These are phyloP conservation scores for Synanthedon vespiformis DNA, from an alignment of 2,888 invertebrate species.

Conservation along the genomic window DNA sequence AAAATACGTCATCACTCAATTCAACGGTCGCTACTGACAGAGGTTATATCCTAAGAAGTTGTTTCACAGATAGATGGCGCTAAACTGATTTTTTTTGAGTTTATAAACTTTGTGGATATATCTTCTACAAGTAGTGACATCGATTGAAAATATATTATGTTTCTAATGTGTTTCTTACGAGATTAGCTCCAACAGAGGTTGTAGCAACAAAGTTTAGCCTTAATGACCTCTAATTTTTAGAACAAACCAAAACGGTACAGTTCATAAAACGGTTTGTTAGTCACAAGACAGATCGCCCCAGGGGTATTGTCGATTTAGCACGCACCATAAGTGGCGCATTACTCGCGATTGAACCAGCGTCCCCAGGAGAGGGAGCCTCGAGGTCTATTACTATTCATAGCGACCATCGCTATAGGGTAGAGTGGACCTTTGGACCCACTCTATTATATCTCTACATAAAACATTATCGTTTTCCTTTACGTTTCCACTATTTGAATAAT, in stretches of 20 bases:
- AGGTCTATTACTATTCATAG: conserved; percentile 65
- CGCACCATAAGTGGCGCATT: conserved; percentile 62
- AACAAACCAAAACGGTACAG: conserved; percentile 40
- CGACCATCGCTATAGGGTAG: conserved; percentile 31
- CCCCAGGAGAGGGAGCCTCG: conserved; percentile 11
- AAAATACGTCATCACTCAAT: no score
- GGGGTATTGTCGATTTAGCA: conserved; percentile 64
- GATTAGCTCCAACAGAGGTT: conserved; percentile 1
- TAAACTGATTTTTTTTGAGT: no score
- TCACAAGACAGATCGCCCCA: conserved; percentile 25
- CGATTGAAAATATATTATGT: no score
- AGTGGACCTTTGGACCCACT: conserved; percentile 20
- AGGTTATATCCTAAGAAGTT: no score
- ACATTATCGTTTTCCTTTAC: conserved; percentile 30
- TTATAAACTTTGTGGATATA: no score
- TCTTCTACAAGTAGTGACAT: not conserved
- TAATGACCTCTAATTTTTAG: conserved; percentile 30
- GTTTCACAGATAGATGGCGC: no score
- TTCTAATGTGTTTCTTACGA: no score
- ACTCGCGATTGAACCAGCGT: conserved; percentile 35
- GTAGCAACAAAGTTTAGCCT: conserved; percentile 4
- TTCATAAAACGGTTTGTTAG: conserved; percentile 50
- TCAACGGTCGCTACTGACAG: no score
- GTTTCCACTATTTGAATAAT: conserved; percentile 30
- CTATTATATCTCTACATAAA: conserved; percentile 27